A percentile compares a stretch with the other conserved stretches of the same genome.
Evolutionary conservation across 2,888 invertebrate species (phyloP).

Genomic region (Lingula anatina): DNA sequence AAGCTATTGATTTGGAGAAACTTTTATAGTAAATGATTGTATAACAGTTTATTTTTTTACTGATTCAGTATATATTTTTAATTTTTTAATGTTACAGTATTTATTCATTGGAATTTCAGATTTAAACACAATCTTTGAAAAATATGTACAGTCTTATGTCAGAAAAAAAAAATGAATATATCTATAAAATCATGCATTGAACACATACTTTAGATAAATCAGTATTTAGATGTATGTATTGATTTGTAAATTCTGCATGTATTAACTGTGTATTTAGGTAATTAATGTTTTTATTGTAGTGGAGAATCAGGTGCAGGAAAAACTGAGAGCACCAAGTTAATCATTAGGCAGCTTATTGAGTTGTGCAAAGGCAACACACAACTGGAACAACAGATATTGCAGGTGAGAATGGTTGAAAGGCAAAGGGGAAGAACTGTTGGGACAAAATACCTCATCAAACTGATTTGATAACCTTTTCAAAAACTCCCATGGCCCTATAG

Average conservation of each 20-base stretch:
- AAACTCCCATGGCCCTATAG: neutral
- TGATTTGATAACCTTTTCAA: neutral
- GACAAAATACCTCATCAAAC: neutral
- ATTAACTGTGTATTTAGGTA: too few species aligned
- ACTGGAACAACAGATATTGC: conserved; percentile 47
- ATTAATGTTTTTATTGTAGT: conserved; percentile 18
- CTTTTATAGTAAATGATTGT: neutral
- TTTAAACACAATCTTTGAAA: too few species aligned
- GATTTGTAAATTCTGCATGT: too few species aligned
- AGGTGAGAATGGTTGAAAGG: conserved; percentile 28
- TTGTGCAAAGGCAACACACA: conserved; percentile 42
- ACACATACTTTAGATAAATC: too few species aligned
- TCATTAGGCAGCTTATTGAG: conserved; percentile 46
- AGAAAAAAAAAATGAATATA: too few species aligned
- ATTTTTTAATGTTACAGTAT: too few species aligned
- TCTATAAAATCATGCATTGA: too few species aligned
- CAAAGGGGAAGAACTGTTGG: too few species aligned
- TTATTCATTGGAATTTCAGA: too few species aligned
- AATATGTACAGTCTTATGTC: too few species aligned
- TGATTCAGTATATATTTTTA: too few species aligned
- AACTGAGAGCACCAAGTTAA: conserved; percentile 48
- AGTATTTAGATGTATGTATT: too few species aligned
- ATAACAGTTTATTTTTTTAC: neutral
- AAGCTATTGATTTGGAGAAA: neutral
- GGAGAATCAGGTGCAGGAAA: conserved; percentile 51